phyloP scores from a whole-genome alignment of 1,140 invertebrate genomes.

The Oryctes rhinoceros region DNA sequence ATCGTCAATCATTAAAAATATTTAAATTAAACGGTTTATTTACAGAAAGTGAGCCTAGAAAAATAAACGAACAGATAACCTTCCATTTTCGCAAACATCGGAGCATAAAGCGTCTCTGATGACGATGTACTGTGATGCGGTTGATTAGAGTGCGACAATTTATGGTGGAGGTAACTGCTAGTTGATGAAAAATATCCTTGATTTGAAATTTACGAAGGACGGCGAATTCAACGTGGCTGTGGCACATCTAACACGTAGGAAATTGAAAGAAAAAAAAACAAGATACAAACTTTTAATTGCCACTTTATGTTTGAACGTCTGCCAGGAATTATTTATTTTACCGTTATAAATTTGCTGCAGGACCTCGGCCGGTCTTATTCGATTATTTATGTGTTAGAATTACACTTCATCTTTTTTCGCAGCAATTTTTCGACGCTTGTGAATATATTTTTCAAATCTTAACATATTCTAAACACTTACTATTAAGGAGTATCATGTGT shows the following conservation, averaged over 20 bases:
- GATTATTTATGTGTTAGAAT: neutral
- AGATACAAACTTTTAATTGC: neutral
- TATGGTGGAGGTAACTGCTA: neutral
- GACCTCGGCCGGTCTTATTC: neutral
- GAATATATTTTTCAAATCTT: too few species aligned
- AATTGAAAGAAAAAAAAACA: neutral
- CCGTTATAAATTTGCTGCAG: neutral
- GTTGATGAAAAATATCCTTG: too few species aligned
- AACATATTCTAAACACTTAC: too few species aligned
- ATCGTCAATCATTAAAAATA: neutral
- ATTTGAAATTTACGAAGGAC: neutral
- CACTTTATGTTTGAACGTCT: constrained; percentile 10
- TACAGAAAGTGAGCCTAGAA: neutral
- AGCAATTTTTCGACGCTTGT: too few species aligned
- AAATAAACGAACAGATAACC: neutral
- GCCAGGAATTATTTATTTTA: constrained; percentile 2
- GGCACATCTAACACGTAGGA: neutral
- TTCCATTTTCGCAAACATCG: neutral
- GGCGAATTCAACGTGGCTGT: neutral
- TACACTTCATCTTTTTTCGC: too few species aligned
- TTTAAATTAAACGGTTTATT: neutral
- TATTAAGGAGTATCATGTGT: too few species aligned
- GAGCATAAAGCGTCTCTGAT: neutral
- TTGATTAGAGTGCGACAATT: neutral
- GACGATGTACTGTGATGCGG: neutral